phyloP scores from a whole-genome alignment of 2,888 invertebrate species.

The Monoplex corrugatus region DNA sequence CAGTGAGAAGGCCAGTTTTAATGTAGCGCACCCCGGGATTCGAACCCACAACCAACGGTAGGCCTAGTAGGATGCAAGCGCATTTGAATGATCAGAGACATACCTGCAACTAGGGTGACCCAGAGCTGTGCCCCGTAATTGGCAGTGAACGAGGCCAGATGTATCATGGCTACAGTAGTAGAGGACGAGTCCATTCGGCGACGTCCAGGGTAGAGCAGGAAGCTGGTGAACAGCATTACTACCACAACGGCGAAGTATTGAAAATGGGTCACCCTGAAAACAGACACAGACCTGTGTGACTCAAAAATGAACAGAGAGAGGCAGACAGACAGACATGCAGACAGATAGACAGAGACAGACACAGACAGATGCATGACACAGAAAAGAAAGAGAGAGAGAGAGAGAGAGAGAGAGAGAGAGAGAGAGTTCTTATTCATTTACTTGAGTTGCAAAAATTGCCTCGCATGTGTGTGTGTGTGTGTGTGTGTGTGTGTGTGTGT shows the following conservation, averaged over 20 bases:
- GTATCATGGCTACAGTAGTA: slow-evolving; percentile 83
- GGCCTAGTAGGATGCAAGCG: too few relatives aligned
- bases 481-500: too few relatives aligned
- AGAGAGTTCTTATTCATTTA: too few relatives aligned
- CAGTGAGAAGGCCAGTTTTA: too few relatives aligned
- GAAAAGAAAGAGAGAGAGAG: not conserved
- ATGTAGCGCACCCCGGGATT: too few relatives aligned
- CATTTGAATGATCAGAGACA: too few relatives aligned
- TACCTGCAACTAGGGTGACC: slow-evolving; percentile 96
- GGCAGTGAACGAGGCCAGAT: slow-evolving; percentile 89
- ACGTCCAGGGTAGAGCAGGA: slow-evolving; percentile 56
- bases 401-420: too few relatives aligned
- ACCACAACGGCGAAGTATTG: slow-evolving; percentile 60
- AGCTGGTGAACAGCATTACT: slow-evolving; percentile 57
- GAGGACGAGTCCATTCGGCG: slow-evolving; percentile 58
- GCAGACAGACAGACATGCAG: not conserved
- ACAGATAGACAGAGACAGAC: not conserved
- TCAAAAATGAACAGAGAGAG: not conserved
- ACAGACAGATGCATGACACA: too few relatives aligned
- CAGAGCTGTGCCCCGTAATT: slow-evolving; percentile 94
- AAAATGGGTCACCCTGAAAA: slow-evolving; percentile 60
- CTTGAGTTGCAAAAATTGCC: too few relatives aligned
- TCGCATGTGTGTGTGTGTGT: too few relatives aligned
- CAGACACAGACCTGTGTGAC: slow-evolving; percentile 4
- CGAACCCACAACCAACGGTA: too few relatives aligned